Evolutionary conservation across 2,113 vertebrate species (phyloP).

Genomic region (Cottus gobio): DNA sequence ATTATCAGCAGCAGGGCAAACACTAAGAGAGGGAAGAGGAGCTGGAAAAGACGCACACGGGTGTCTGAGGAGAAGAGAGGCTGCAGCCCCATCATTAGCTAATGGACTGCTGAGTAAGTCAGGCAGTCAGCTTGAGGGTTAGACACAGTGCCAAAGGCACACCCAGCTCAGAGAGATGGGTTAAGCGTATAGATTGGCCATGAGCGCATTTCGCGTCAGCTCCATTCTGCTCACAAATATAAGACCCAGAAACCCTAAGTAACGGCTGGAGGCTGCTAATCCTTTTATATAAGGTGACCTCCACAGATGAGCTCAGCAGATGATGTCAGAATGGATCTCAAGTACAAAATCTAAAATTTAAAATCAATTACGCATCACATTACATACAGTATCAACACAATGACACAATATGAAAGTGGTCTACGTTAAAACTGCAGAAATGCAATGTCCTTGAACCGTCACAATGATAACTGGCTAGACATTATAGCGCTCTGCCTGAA

Average conservation of each 20-base stretch:
- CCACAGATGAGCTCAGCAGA: not conserved
- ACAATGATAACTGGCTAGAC: not conserved
- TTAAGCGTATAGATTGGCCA: conserved; percentile 45
- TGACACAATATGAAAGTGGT: not conserved
- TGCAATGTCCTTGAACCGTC: not conserved
- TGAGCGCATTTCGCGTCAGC: conserved; percentile 36
- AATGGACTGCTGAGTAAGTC: conserved; percentile 79
- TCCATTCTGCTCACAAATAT: conserved; percentile 38
- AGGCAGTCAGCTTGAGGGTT: conserved; percentile 47
- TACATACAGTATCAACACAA: not conserved
- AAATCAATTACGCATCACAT: conserved; percentile 1
- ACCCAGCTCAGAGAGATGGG: conserved; percentile 45
- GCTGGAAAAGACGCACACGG: conserved; percentile 34
- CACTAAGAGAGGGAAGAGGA: conserved; percentile 3
- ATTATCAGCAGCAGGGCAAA: conserved; percentile 40
- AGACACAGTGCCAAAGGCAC: conserved; percentile 55
- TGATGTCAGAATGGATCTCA: conserved; percentile 2
- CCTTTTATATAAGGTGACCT: conserved; percentile 27
- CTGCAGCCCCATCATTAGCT: conserved; percentile 74
- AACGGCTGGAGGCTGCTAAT: conserved; percentile 19
- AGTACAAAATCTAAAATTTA: not conserved
- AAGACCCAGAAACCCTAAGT: not conserved
- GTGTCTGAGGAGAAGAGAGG: conserved; percentile 40
- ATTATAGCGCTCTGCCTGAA: not conserved
- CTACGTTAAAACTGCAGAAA: not conserved